phyloP scores from a whole-genome alignment of 2,888 invertebrate species.

The Trypoxylon attenuatum region DNA sequence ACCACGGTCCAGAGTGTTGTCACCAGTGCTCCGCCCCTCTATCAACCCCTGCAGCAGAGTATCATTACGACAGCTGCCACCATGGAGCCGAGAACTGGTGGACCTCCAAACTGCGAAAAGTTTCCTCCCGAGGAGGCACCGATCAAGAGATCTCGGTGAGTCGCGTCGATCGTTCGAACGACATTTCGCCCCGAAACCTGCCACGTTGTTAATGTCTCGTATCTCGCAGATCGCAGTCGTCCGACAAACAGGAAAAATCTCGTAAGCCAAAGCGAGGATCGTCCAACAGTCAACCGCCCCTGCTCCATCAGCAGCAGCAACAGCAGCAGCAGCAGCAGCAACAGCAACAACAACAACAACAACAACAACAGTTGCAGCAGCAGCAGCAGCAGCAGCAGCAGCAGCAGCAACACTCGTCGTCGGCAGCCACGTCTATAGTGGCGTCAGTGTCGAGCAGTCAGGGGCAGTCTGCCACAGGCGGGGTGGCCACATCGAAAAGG shows the following conservation, averaged over 20 bases:
- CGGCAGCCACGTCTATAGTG: conserved; percentile 42
- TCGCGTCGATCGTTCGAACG: conserved; percentile 1
- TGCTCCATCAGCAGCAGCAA: conserved; percentile 41
- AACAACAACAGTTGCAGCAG: conserved; percentile 31
- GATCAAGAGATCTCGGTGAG: conserved; percentile 78
- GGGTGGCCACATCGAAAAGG: conserved; percentile 70
- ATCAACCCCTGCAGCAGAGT: conserved; percentile 70
- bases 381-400: conserved; percentile 30
- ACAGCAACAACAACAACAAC: conserved; percentile 34
- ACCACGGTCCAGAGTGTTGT: conserved; percentile 62
- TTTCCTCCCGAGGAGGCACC: conserved; percentile 69
- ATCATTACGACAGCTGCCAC: conserved; percentile 62
- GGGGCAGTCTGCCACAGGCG: too few relatives aligned
- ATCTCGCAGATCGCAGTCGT: conserved; percentile 72
- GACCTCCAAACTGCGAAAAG: conserved; percentile 74
- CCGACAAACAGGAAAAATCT: conserved; percentile 73
- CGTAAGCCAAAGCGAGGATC: conserved; percentile 68
- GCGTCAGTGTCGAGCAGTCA: conserved; percentile 59
- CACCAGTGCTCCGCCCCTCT: conserved; percentile 69
- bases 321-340: conserved; percentile 34
- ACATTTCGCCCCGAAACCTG: too few relatives aligned
- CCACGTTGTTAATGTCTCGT: neutral
- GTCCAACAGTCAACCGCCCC: conserved; percentile 59
- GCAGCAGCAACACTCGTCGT: too few relatives aligned
- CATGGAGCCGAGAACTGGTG: conserved; percentile 52